Base-by-base conservation (phyloP, 2,888 invertebrate species). In the Netelia fuscicornis region DNA sequence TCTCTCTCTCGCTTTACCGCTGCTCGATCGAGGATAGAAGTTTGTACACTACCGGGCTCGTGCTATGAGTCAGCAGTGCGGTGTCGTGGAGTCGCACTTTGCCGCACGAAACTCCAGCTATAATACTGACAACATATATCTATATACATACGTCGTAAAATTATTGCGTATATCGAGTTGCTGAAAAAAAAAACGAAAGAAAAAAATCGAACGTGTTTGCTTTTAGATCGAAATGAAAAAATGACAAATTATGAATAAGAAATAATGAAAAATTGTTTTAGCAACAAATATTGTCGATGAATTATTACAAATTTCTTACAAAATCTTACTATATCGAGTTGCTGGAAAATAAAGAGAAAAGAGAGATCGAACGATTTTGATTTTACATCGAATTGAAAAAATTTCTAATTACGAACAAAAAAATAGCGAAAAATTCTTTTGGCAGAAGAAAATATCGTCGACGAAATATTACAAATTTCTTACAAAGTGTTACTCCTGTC, bases 71-170 rank as follows among this genome's bases (percentile, higher is more conserved):
- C 85, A 85, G 84, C 81, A 54, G 54, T 72, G 65, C 77, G 64
- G 20, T 65, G 80, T 72, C 77, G 78, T 82, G 75, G 81, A 82
- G 85, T 82, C 85, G 81, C 78, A 85, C 79, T 85, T 85, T 81
- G 81, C 81, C 67, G 85, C 81, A 84, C 84, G 81, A 65, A 70
- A 82, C 85, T 76, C 44, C 17, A 11, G 20, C 72, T 25, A 30
- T 30, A 30, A 30, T 3, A 30, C 56, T 67, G 42, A 54, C 13
- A 3, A n/a, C n/a, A 52, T 17, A 56, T 11, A 1, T 70, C 8
- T 37, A 42, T 58, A 30, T 58, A 60, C 13, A 60, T 60, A 42
- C 48, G 54, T 8, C 54, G 54, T n/a, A 48, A 13, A 48, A 48
- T 48, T 13, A 13, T 48, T 13, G 10, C 48, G 48, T 48, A 48